These are phyloP conservation scores for Nomada hirtipes DNA, from an alignment of 2,888 invertebrate species.

Conservation along the genomic window DNA sequence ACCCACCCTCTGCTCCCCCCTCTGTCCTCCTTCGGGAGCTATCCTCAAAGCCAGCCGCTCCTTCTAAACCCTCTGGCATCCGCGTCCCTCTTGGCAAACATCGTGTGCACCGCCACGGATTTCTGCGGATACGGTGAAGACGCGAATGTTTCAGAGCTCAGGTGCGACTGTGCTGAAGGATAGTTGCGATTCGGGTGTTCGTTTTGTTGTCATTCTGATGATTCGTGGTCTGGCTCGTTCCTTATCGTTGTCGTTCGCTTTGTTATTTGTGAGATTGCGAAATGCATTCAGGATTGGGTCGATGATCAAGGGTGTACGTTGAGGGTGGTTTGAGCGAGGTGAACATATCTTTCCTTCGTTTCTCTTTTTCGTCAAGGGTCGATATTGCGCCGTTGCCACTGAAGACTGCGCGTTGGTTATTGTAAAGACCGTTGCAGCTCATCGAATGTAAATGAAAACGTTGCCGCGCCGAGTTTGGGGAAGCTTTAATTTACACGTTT, in stretches of 20 bases:
- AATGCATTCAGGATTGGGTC: too few relatives aligned
- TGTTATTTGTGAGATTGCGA: too few relatives aligned
- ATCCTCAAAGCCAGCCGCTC: slow-evolving; percentile 75
- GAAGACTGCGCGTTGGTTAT: not conserved
- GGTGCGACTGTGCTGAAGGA: slow-evolving; percentile 12
- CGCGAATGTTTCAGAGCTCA: slow-evolving; percentile 25
- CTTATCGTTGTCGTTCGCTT: too few relatives aligned
- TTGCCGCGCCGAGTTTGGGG: not conserved
- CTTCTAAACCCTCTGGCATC: slow-evolving; percentile 77
- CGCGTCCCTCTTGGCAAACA: slow-evolving; percentile 81
- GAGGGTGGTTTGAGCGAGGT: too few relatives aligned
- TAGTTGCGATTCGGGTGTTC: not conserved
- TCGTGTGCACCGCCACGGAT: slow-evolving; percentile 71
- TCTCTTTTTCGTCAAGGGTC: too few relatives aligned
- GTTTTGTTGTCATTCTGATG: not conserved
- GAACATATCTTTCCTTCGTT: too few relatives aligned
- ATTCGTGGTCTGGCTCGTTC: too few relatives aligned
- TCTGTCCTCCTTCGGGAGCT: slow-evolving; percentile 68
- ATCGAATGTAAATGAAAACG: not conserved
- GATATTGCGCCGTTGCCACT: not conserved
- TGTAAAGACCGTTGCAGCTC: not conserved
- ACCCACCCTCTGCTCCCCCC: slow-evolving; percentile 7
- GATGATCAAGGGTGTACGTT: too few relatives aligned
- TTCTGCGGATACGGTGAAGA: slow-evolving; percentile 68
- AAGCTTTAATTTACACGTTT: slow-evolving; percentile 31